Conservation (phyloP, 2,113 vertebrate genomes). For the Pseudopodoces humilis region DNA sequence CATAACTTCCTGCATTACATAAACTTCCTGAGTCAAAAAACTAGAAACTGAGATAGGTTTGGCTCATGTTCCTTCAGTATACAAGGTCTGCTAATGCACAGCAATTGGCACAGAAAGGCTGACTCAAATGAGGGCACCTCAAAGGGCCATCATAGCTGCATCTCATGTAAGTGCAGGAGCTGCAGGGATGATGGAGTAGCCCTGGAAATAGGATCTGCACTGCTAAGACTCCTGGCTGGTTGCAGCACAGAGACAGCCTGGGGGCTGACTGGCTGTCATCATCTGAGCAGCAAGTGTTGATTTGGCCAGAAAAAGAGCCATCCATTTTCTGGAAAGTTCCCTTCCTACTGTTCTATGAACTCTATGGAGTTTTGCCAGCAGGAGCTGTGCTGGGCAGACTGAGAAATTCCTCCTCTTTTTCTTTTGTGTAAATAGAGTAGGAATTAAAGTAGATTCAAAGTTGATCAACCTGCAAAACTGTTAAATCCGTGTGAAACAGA, state of each 20-base stretch:
- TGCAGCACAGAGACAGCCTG: neutral
- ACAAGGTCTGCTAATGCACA: neutral
- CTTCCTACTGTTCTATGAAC: neutral
- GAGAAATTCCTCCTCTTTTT: neutral
- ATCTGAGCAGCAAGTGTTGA: neutral
- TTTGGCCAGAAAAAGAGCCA: neutral
- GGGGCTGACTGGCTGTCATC: neutral
- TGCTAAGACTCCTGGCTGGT: neutral
- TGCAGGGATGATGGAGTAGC: neutral
- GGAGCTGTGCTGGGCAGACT: neutral
- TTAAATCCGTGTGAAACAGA: neutral
- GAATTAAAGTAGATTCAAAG: neutral
- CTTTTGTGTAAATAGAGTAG: neutral
- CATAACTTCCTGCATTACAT: constrained; percentile 35
- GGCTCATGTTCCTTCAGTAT: neutral
- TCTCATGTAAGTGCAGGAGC: neutral
- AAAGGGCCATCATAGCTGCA: neutral
- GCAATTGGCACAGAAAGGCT: neutral
- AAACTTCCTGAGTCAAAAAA: constrained; percentile 28
- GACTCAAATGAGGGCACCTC: neutral
- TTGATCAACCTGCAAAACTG: neutral
- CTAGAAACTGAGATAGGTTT: constrained; percentile 7
- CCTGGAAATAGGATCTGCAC: neutral
- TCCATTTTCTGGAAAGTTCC: constrained; percentile 45
- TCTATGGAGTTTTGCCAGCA: constrained; percentile 10